These are phyloP conservation scores for Recurvirostra avosetta DNA, from an alignment of 2,113 vertebrate genomes.

Conservation along the genomic window DNA sequence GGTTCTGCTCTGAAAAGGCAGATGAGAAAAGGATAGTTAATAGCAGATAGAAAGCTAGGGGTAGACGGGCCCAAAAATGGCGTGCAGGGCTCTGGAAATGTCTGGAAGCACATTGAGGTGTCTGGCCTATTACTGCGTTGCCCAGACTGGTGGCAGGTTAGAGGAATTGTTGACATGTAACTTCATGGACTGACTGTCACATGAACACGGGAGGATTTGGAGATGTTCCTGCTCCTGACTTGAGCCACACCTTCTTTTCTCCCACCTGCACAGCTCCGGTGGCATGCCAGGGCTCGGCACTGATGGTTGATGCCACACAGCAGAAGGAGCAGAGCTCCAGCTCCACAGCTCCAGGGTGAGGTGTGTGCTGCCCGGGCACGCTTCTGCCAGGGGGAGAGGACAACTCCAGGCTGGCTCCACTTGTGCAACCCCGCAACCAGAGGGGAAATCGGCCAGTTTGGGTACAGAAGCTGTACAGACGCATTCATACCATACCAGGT, in stretches of 20 bases:
- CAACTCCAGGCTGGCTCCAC: neutral
- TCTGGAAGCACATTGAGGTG: neutral
- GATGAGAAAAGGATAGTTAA: neutral
- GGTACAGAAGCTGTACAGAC: neutral
- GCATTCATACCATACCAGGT: neutral
- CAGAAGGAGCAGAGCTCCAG: neutral
- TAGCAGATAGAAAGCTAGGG: neutral
- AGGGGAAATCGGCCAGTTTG: fast-evolving
- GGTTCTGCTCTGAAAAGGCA: neutral
- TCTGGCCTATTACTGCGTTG: neutral
- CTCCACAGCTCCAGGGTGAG: fast-evolving
- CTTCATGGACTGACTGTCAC: neutral
- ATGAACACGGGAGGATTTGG: neutral
- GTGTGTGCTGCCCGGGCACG: fast-evolving
- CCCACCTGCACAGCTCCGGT: fast-evolving
- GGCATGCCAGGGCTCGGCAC: neutral
- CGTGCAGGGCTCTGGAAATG: neutral
- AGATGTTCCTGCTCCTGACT: neutral
- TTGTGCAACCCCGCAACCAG: neutral
- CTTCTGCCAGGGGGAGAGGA: neutral
- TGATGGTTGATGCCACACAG: neutral
- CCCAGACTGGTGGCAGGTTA: neutral
- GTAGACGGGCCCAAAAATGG: fast-evolving
- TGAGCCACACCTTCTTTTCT: neutral
- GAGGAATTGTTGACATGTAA: neutral